Percentiles rank a stretch among this genome's conserved stretches.
These are phyloP conservation scores for Eupithecia subumbrata DNA, from an alignment of 2,888 invertebrate genomes.

Conservation along the genomic window DNA sequence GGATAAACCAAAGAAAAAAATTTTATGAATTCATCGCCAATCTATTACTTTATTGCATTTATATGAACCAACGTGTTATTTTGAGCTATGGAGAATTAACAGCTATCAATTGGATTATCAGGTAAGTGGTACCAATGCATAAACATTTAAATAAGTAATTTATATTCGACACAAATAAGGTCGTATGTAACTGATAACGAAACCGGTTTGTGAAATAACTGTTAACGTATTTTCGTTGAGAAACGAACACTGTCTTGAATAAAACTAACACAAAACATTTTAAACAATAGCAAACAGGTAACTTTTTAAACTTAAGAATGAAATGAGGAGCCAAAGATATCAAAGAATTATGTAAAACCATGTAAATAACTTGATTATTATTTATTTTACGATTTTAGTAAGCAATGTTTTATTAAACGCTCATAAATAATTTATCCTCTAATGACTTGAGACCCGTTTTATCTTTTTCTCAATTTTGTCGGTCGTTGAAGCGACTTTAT, in stretches of 20 bases:
- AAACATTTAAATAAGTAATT: conserved; percentile 36
- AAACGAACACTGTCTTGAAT: conserved; percentile 33
- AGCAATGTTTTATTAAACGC: neutral
- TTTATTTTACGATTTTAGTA: neutral
- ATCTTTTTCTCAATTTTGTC: conserved; percentile 4
- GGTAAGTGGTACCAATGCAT: conserved; percentile 52
- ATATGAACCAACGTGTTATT: conserved; percentile 22
- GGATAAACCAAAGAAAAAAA: neutral
- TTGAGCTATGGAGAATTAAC: conserved; percentile 59
- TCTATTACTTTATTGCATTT: conserved; percentile 20
- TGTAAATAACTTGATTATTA: neutral
- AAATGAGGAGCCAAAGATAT: neutral
- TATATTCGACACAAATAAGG: conserved; percentile 41
- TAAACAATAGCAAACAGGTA: neutral
- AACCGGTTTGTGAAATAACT: conserved; percentile 11
- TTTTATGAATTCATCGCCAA: conserved; percentile 50
- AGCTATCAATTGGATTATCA: conserved; percentile 48
- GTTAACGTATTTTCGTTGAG: neutral
- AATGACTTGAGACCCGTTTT: neutral
- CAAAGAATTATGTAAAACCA: neutral
- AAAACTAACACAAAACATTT: neutral
- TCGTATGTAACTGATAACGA: conserved; percentile 33
- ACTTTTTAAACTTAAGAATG: neutral
- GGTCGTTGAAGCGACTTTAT: conserved; percentile 5
- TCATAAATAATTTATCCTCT: neutral